Conservation (phyloP, 1,140 invertebrate species). For the Anastatus disparis region DNA sequence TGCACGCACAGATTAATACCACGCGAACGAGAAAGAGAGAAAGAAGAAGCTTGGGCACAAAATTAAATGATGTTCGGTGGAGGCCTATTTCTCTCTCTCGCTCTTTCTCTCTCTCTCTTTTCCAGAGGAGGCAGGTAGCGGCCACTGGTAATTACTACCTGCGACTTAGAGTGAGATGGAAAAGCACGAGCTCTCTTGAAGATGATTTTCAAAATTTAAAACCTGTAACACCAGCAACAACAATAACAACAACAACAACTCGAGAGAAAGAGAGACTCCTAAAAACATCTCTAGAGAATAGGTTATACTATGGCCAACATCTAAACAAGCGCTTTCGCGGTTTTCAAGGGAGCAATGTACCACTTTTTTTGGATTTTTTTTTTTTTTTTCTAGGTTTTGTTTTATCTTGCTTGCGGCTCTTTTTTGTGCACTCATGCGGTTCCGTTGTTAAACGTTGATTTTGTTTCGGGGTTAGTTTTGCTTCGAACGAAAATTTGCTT, state of each 20-base stretch:
- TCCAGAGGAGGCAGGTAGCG: slow-evolving; percentile 63
- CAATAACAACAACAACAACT: neutral
- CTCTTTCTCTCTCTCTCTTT: too few relatives aligned
- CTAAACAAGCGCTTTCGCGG: too few relatives aligned
- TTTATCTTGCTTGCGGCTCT: too few relatives aligned
- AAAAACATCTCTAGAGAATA: too few relatives aligned
- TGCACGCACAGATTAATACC: slow-evolving; percentile 39
- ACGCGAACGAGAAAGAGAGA: slow-evolving; percentile 23
- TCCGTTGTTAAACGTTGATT: neutral
- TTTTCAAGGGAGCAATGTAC: slow-evolving; percentile 14
- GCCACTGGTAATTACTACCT: slow-evolving; percentile 65
- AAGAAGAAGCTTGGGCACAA: slow-evolving; percentile 48
- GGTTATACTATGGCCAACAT: too few relatives aligned
- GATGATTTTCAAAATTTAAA: slow-evolving; percentile 53
- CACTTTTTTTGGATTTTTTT: neutral
- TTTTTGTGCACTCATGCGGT: neutral
- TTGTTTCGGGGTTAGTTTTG: slow-evolving; percentile 3
- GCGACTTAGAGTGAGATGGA: slow-evolving; percentile 57
- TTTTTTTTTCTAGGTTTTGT: too few relatives aligned
- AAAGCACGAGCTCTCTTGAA: slow-evolving; percentile 49
- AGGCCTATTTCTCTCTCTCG: slow-evolving; percentile 61
- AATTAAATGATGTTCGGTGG: slow-evolving; percentile 63
- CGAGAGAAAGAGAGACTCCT: too few relatives aligned
- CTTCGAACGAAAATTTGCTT: neutral
- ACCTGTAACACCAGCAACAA: slow-evolving; percentile 35